Evolutionary conservation across 2,113 vertebrate genomes (phyloP), one percentile per base, ranked within the genome.

Genomic region (Dasyurus viverrinus): DNA sequence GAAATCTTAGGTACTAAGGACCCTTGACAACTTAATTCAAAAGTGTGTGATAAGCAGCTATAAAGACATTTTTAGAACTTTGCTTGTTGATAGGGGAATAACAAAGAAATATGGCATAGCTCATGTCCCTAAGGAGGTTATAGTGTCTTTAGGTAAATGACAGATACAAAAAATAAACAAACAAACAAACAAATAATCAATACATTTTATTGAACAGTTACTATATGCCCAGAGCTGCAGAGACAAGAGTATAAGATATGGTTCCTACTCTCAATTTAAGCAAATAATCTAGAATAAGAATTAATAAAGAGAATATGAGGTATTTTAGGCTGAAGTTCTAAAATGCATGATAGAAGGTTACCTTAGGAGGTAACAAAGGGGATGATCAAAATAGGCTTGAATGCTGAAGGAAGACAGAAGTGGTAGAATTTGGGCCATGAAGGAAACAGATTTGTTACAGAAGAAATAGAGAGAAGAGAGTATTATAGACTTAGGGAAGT

Each of bases 181-280:
- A 47, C 3, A n/a, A n/a, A n/a, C n/a, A n/a, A 47, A 47, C 3
- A n/a, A 19, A 19, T 16, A n/a, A n/a, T n/a, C 60, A 76, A 76
- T 76, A n/a, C 16, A n/a, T 76, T 84, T 96, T 94, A 52, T 10
- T 96, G 53, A 25, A 95, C 3, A 89, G 76, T 68, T 92, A 93
- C 42, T 94, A 16, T 94, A 84, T 36, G 5, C 8, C 84, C 4
- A 30, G 46, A n/a, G 0, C 11, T 90, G 50, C 14, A 90, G 54
- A 89, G 9, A 94, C 8, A 48, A 48, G 2, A n/a, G 60, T 76
- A 3, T 60, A 94, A 93, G 36, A 93, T 92, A 55, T 95, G 47
- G 23, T 0, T 27, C 97, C 90, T 93, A 24, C 8, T 2, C 76
- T 95, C 23, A 19, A n/a, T n/a, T n/a, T 10, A 94, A 96, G 91